These are phyloP conservation scores for Cataglyphis albicans DNA, from an alignment of 2,888 invertebrate species.

Conservation along the genomic window DNA sequence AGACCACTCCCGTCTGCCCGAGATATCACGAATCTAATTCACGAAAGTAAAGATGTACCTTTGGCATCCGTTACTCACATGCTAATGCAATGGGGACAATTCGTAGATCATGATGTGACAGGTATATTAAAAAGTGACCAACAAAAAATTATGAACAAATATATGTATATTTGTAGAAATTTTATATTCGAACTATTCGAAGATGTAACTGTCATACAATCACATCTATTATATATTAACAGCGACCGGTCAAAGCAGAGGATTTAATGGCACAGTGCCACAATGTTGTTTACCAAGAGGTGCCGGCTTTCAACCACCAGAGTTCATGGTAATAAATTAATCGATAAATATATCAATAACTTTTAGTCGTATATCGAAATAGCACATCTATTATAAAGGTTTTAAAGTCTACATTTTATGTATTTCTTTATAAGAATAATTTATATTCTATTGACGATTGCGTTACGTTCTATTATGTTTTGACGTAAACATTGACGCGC, in stretches of 20 bases:
- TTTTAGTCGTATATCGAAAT: background rate
- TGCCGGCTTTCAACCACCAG: constrained; percentile 88
- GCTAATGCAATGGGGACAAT: constrained; percentile 97
- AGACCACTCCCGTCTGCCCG: constrained; percentile 91
- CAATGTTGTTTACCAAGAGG: constrained; percentile 91
- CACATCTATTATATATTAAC: background rate
- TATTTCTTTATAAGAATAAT: background rate
- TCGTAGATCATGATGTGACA: constrained; percentile 95
- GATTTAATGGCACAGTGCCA: constrained; percentile 93
- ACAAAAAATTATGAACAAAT: background rate
- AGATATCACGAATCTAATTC: constrained; percentile 90
- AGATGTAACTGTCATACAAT: background rate
- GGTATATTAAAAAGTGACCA: constrained; percentile 73
- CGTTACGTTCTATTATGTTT: background rate
- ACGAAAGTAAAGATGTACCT: constrained; percentile 89
- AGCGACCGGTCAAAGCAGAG: constrained; percentile 91
- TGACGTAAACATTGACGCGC: background rate
- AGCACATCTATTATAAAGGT: constrained; percentile 1
- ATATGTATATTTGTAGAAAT: background rate
- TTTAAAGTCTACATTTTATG: background rate
- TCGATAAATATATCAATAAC: background rate
- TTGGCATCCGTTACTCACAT: constrained; percentile 91
- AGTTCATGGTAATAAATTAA: constrained; percentile 87
- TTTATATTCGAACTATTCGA: background rate
- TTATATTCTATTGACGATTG: background rate